Conservation (phyloP, 1,140 invertebrate species). For the Panulirus ornatus region DNA sequence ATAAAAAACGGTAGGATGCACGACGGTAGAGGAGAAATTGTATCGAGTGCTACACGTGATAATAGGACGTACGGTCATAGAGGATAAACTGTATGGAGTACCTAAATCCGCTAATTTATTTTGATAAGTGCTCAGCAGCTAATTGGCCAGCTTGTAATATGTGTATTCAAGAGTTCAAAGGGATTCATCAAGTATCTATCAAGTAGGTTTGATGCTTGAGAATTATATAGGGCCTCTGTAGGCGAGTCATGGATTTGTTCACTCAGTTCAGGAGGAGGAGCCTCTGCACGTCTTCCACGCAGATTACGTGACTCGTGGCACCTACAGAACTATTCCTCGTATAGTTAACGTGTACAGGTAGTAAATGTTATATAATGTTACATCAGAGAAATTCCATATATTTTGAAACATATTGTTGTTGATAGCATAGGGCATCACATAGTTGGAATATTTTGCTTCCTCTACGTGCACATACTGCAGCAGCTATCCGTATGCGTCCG, state of each 20-base stretch:
- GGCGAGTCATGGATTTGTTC: constrained; percentile 7
- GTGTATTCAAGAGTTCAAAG: constrained; percentile 12
- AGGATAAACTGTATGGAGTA: not conserved
- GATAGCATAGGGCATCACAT: constrained; percentile 45
- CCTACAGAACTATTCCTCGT: constrained; percentile 1
- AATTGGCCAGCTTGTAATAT: not conserved
- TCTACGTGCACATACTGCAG: constrained; percentile 28
- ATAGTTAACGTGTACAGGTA: constrained; percentile 28
- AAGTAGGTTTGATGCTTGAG: not conserved
- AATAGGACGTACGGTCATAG: not conserved
- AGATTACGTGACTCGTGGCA: constrained; percentile 25
- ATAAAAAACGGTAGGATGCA: too few species aligned
- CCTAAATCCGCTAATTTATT: not conserved
- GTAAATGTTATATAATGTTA: constrained; percentile 26
- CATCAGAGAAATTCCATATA: constrained; percentile 45
- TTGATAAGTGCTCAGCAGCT: not conserved
- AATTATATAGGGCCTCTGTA: constrained; percentile 8
- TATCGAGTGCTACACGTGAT: too few species aligned
- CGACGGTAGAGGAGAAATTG: not conserved
- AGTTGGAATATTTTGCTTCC: constrained; percentile 5
- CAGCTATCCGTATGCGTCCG: constrained; percentile 21
- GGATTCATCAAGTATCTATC: not conserved
- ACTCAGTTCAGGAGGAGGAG: constrained; percentile 18
- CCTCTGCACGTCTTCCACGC: constrained; percentile 49
- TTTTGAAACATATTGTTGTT: constrained; percentile 33